Conservation (phyloP, 2,888 invertebrate genomes). For the Drosophila greeni region DNA sequence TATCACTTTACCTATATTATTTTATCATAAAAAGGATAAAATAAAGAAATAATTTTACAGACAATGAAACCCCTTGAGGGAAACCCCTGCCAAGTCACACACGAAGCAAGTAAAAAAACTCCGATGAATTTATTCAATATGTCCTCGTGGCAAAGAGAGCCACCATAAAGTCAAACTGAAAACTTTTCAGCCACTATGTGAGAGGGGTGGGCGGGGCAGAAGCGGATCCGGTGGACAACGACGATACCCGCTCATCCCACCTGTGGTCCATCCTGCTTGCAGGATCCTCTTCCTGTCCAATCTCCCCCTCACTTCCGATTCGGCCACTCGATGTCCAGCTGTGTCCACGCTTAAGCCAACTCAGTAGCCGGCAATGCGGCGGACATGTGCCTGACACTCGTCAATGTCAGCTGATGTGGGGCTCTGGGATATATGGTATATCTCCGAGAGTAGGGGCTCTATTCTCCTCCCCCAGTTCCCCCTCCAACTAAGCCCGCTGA, state of each 20-base stretch:
- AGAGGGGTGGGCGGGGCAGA: neutral
- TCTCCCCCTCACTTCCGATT: conserved; percentile 22
- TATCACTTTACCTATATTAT: neutral
- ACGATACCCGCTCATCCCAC: conserved; percentile 14
- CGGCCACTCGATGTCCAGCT: conserved; percentile 42
- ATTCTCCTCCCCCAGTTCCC: too few species aligned
- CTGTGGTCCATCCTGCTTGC: conserved; percentile 19
- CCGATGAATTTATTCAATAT: conserved; percentile 13
- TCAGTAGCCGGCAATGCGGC: conserved; percentile 37
- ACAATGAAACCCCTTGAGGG: conserved; percentile 3
- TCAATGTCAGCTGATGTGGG: conserved; percentile 37
- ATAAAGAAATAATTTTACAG: conserved; percentile 1
- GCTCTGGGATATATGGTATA: conserved; percentile 9
- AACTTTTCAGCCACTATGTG: conserved; percentile 30
- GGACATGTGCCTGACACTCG: conserved; percentile 44
- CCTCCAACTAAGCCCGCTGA: conserved; percentile 16
- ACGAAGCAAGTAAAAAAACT: neutral
- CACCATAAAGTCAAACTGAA: conserved; percentile 12
- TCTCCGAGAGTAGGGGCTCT: neutral
- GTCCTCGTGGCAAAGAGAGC: neutral
- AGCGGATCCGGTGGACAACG: neutral
- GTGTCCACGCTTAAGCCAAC: conserved; percentile 45
- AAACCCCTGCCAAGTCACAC: conserved; percentile 8
- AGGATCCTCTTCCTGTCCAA: conserved; percentile 11
- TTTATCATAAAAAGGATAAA: neutral